phyloP scores from a whole-genome alignment of 2,888 invertebrate genomes.

The Yponomeuta evonymella region DNA sequence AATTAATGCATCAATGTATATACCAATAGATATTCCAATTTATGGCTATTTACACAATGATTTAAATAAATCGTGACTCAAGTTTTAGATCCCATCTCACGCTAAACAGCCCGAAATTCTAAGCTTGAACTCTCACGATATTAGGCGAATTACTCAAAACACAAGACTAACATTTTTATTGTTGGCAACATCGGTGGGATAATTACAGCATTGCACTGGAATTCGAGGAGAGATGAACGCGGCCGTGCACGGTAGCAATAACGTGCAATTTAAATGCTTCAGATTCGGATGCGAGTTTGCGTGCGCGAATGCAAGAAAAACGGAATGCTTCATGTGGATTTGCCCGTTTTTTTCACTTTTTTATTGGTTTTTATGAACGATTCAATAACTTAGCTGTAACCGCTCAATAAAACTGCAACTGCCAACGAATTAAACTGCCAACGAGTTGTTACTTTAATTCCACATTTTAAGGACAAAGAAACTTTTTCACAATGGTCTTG shows the following conservation, averaged over 20 bases:
- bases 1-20: constrained; percentile 4
- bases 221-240: constrained; percentile 50
- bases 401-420: not conserved
- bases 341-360: not conserved
- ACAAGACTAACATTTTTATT: constrained; percentile 49
- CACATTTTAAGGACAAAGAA: too few species aligned
- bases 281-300: constrained; percentile 33
- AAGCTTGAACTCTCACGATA: constrained; percentile 58
- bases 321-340: constrained; percentile 1
- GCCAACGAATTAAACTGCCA: not conserved
- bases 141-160: constrained; percentile 40
- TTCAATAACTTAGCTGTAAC: not conserved
- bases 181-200: constrained; percentile 59
- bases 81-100: constrained; percentile 52
- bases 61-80: constrained; percentile 15
- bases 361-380: not conserved
- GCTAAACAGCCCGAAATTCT: constrained; percentile 43
- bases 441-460: not conserved
- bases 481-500: too few species aligned
- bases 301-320: constrained; percentile 30
- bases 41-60: not conserved
- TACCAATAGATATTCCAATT: constrained; percentile 27
- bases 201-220: constrained; percentile 63
- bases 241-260: constrained; percentile 71
- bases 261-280: constrained; percentile 75